Conservation (phyloP, 2,888 invertebrate genomes). For the Pyrgus malvae region DNA sequence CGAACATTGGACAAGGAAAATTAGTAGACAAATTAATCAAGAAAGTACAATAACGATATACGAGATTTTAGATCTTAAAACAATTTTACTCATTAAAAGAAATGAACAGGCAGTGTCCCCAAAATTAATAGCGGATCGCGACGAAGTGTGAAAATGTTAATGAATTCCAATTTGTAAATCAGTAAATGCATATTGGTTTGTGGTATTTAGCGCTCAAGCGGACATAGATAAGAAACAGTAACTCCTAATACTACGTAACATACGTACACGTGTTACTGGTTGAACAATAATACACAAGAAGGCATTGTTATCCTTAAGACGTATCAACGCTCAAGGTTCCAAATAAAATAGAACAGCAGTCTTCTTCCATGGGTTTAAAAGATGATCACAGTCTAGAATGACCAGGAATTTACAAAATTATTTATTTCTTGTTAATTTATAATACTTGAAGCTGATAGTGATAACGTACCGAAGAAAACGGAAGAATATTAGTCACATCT, state of each 20-base stretch:
- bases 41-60: background rate
- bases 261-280: constrained; percentile 14
- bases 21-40: no score
- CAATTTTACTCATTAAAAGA: background rate
- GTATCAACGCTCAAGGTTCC: background rate
- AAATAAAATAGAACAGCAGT: background rate
- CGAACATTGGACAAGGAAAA: no score
- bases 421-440: background rate
- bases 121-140: background rate
- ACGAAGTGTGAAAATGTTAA: constrained; percentile 7
- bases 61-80: background rate
- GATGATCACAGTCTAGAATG: background rate
- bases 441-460: background rate
- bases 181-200: background rate
- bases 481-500: constrained; percentile 46
- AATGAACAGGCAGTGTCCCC: background rate
- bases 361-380: no score
- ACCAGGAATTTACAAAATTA: background rate
- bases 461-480: constrained; percentile 47
- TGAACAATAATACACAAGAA: no score
- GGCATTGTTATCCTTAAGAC: no score
- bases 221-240: constrained; percentile 21
- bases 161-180: constrained; percentile 17
- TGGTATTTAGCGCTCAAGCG: constrained; percentile 12
- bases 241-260: background rate